Base-by-base conservation (phyloP, 2,113 vertebrate genomes). In the Coptodon bakossiorum region DNA sequence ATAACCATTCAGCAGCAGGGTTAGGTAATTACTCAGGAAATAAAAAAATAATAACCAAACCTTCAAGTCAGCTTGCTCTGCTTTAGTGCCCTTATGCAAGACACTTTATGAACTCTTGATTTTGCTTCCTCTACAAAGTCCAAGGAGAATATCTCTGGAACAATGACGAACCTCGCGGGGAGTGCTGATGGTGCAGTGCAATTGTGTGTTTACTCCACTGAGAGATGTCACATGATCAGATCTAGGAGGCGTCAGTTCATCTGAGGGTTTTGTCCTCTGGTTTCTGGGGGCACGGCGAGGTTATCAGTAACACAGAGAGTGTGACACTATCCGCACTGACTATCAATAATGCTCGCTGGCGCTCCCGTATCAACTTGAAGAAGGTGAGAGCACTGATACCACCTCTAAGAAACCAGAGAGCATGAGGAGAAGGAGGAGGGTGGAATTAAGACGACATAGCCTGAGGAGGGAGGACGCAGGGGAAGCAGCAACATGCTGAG, bases 301-400 rank as follows among this genome's bases (percentile, higher is more conserved):
- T 95, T 94, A 91, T 93, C 91, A 43, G 91, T 89, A 83, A 93
- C 94, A 89, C 24, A 80, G 87, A 86, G 50, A 83, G 83, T 48
- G 93, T 71, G 93, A 94, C 92, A 87, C 84, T 80, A 90, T 91
- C 90, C 48, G 14, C 86, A 29, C 50, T 7, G 61, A 80, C 86
- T 91, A 87, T 90, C 90, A 88, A 61, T 91, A 81, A 93, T 24
- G 68, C 84, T 91, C 79, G 31, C 54, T 16, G 27, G 50, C 7
- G 52, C 84, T 48, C 81, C 91, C 3, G 40, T 85, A 88, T 90
- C 83, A 82, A 13, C 83, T 86, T 1, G 9, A 79, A 90, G 94
- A 82, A 88, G 90, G 88, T 27, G 80, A 87, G 83, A 31, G 83
- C 29, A 13, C 50, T 8, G 83, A 92, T 88, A 85, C 79, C 71